A percentile compares a stretch with the other conserved stretches of the same genome.
These are phyloP conservation scores for Lepisosteus osseus DNA, from an alignment of 2,113 vertebrate genomes.

Conservation along the genomic window DNA sequence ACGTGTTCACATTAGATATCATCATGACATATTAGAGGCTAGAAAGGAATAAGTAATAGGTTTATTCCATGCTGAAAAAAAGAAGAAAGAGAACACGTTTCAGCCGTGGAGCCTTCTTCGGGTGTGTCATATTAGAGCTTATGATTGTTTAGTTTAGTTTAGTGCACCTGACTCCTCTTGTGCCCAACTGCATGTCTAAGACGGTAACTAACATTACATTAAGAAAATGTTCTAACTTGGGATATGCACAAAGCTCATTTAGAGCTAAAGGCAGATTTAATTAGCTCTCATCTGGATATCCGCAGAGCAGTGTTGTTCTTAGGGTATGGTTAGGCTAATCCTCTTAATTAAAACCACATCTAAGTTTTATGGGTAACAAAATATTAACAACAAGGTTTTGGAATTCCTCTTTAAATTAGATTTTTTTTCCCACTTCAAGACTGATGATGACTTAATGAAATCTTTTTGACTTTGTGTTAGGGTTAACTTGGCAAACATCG, in stretches of 20 bases:
- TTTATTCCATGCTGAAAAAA: no score
- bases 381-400: slow-evolving; percentile 3
- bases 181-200: no score
- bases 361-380: slow-evolving; percentile 12
- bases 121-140: no score
- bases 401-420: slow-evolving; percentile 5
- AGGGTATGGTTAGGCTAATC: slow-evolving; percentile 14
- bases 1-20: no score
- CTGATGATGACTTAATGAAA: background rate
- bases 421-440: background rate
- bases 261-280: slow-evolving; percentile 24
- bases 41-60: no score
- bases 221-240: background rate
- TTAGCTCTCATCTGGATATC: slow-evolving; percentile 12
- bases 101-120: no score
- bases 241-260: slow-evolving; percentile 6
- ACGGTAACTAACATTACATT: no score
- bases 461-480: background rate
- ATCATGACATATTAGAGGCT: no score
- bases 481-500: background rate
- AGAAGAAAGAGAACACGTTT: no score
- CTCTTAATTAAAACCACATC: slow-evolving; percentile 36
- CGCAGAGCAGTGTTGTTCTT: slow-evolving; percentile 17
- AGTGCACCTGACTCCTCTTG: no score
- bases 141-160: no score